A percentile compares a stretch with the other conserved stretches of the same genome.
phyloP scores from a whole-genome alignment of 2,113 vertebrate species.

The Dasypus novemcinctus region DNA sequence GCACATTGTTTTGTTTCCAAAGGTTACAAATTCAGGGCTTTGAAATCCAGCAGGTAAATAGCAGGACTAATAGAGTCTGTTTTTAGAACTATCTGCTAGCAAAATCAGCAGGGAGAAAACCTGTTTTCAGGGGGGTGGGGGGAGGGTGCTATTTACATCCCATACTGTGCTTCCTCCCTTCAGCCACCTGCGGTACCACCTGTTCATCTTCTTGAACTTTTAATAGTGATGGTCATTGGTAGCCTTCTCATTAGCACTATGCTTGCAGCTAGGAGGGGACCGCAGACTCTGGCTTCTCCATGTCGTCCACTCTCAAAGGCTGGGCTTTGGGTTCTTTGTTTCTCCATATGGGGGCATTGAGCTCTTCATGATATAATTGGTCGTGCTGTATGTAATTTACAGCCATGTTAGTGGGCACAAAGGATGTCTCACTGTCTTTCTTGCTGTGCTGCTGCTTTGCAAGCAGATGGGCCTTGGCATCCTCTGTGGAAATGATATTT shows the following conservation, averaged over 20 bases:
- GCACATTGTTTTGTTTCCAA: background rate
- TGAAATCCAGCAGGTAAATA: background rate
- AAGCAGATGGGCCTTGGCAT: conserved; percentile 95
- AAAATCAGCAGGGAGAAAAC: background rate
- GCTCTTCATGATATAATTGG: conserved; percentile 92
- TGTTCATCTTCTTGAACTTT: conserved; percentile 96
- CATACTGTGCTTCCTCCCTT: accelerated
- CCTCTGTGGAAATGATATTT: conserved; percentile 97
- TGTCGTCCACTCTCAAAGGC: conserved; percentile 90
- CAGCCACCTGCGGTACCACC: conserved; percentile 84
- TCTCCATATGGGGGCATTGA: conserved; percentile 87
- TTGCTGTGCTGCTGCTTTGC: conserved; percentile 97
- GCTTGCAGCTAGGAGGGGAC: conserved; percentile 89
- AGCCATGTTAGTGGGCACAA: conserved; percentile 95
- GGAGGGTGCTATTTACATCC: background rate
- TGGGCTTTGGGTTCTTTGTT: conserved; percentile 91
- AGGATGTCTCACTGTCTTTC: conserved; percentile 91
- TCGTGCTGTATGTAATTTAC: conserved; percentile 94
- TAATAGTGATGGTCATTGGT: conserved; percentile 94
- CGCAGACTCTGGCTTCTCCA: conserved; percentile 88
- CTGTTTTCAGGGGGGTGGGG: background rate
- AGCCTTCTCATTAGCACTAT: conserved; percentile 93
- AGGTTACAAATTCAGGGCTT: conserved; percentile 5
- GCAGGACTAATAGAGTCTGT: background rate
- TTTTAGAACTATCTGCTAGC: background rate